Conservation (phyloP, 2,113 vertebrate genomes). For the Micromys minutus region DNA sequence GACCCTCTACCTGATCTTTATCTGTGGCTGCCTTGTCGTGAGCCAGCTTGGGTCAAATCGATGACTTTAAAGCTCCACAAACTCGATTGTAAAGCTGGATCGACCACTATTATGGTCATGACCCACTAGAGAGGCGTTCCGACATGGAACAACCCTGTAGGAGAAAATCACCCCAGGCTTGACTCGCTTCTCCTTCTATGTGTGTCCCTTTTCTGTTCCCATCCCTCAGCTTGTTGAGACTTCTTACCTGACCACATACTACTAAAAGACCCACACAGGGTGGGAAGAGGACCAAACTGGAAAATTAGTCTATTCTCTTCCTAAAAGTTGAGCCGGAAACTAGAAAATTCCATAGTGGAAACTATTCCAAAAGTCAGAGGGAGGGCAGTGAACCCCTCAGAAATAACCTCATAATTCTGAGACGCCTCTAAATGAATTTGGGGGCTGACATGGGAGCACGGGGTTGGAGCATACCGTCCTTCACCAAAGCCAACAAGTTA, state of each 20-base stretch:
- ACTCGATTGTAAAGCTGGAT: neutral
- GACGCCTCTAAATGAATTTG: neutral
- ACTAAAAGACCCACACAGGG: neutral
- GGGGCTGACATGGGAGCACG: neutral
- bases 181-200: neutral
- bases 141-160: neutral
- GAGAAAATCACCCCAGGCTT: neutral
- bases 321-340: neutral
- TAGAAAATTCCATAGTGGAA: neutral
- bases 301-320: neutral
- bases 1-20: neutral
- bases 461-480: neutral
- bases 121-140: neutral
- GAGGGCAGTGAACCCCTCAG: neutral
- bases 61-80: neutral
- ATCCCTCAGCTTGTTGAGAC: neutral
- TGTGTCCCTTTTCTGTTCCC: neutral
- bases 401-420: neutral
- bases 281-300: neutral
- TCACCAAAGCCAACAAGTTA: neutral
- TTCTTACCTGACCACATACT: neutral
- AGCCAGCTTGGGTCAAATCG: neutral
- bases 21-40: neutral
- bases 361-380: neutral
- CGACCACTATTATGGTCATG: neutral